Evolutionary conservation across 2,888 invertebrate genomes (phyloP).

Genomic region (Cinara cedri): DNA sequence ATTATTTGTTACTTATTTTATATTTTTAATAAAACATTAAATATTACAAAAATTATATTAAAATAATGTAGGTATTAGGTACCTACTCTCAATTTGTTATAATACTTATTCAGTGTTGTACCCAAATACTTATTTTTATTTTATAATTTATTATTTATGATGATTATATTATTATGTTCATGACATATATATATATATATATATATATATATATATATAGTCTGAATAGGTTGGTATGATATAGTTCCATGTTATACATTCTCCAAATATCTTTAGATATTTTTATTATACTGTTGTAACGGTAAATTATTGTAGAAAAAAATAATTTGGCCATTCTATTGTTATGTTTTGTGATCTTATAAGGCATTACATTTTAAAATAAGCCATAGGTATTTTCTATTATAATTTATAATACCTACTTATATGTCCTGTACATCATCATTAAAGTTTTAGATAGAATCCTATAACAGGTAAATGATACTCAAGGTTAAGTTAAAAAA

Average conservation of each 20-base stretch:
- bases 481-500: neutral
- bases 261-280: constrained; percentile 35
- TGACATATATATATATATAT: no score
- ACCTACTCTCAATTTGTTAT: no score
- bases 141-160: constrained; percentile 1
- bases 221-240: constrained; percentile 8
- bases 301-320: constrained; percentile 51
- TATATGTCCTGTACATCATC: neutral
- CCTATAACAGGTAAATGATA: neutral
- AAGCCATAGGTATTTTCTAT: constrained; percentile 34
- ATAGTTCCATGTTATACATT: constrained; percentile 26
- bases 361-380: constrained; percentile 42
- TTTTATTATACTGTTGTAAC: constrained; percentile 38
- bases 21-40: no score
- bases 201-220: constrained; percentile 16
- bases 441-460: constrained; percentile 3
- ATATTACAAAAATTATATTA: neutral
- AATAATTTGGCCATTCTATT: constrained; percentile 52
- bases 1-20: no score
- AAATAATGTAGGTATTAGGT: no score
- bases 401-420: constrained; percentile 34
- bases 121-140: constrained; percentile 7
- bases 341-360: constrained; percentile 39
- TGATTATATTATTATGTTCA: constrained; percentile 25
- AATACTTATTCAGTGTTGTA: no score